These are phyloP conservation scores for Brachionus paranguensis DNA, from an alignment of 1,140 invertebrate species.

Conservation along the genomic window DNA sequence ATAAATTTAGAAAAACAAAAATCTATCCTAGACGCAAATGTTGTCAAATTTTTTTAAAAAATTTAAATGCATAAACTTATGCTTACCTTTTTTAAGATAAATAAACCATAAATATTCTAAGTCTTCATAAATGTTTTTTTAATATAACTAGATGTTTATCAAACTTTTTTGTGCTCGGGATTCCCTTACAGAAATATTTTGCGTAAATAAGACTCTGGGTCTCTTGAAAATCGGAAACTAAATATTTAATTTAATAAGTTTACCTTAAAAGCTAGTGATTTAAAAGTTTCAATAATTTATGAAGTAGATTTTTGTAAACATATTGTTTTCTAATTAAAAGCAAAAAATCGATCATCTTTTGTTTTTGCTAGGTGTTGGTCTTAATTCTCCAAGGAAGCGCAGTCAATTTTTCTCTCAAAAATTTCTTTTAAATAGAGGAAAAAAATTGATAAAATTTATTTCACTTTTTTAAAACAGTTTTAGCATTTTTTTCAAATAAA, in stretches of 20 bases:
- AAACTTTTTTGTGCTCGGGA: neutral
- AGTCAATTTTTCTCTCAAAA: neutral
- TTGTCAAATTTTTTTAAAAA: neutral
- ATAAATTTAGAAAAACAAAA: neutral
- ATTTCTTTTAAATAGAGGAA: neutral
- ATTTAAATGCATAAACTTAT: neutral
- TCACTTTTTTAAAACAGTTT: neutral
- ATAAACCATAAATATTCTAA: neutral
- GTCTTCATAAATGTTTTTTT: neutral
- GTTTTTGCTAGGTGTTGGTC: neutral
- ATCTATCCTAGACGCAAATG: neutral
- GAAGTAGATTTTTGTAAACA: neutral
- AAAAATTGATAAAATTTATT: neutral
- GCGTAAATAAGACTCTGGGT: neutral
- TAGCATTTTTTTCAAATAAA: too few relatives aligned
- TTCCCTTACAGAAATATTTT: neutral
- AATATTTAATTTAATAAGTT: neutral
- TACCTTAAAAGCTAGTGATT: neutral
- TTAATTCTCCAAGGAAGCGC: constrained; percentile 12
- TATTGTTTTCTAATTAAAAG: neutral
- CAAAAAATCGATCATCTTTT: neutral
- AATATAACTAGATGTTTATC: neutral
- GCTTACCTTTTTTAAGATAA: neutral
- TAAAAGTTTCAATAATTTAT: neutral
- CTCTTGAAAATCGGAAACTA: neutral